Evolutionary conservation across 2,113 vertebrate genomes (phyloP), one percentile per base, ranked within the genome.

Genomic region (Nycticorax nycticorax): DNA sequence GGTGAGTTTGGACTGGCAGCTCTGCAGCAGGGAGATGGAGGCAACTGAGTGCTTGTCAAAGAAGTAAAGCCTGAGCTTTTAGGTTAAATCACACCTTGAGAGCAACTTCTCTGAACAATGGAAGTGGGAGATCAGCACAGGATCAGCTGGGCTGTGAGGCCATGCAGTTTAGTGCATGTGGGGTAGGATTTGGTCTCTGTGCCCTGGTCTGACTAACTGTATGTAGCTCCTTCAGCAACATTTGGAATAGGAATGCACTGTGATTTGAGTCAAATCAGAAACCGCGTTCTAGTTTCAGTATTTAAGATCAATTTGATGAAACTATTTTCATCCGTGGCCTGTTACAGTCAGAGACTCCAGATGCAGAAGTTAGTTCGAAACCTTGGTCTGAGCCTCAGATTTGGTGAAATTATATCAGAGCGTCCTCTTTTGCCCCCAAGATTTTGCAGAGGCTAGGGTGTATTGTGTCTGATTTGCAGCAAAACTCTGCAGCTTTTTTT

Each of bases 131-230:
- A 76, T 62, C 18, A 73, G 47, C 68, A 88, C 43, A 84, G 30
- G 57, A 56, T 10, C 3, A 3, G 15, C 32, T 28, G 45, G 83
- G 26, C 32, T 85, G 41, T 37, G 20, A 63, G 28, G 37, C n/a
- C 32, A 1, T 9, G 48, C 22, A 52, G 17, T 86, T 74, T 45
- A 75, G 50, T 1, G 1, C 9, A 4, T 3, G 3, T 1, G 2
- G 35, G 6, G 15, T 5, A 64, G 41, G 35, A 33, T 68, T 88
- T 68, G 43, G 9, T 30, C 8, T 57, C 50, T 45, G 39, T 5
- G 5, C 15, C 33, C 66, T 75, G n/a, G 28, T 48, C 24, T 81
- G 52, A 18, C 28, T 71, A 8, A 41, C 53, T 33, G 17, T 62
- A 5, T 13, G 24, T 5, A 30, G 20, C 47, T 72, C 48, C 48